Evolutionary conservation across 2,797 vertebrate species (phyloP), one percentile per base, ranked within the genome.

Genomic region (Kryptolebias ocellatus): DNA sequence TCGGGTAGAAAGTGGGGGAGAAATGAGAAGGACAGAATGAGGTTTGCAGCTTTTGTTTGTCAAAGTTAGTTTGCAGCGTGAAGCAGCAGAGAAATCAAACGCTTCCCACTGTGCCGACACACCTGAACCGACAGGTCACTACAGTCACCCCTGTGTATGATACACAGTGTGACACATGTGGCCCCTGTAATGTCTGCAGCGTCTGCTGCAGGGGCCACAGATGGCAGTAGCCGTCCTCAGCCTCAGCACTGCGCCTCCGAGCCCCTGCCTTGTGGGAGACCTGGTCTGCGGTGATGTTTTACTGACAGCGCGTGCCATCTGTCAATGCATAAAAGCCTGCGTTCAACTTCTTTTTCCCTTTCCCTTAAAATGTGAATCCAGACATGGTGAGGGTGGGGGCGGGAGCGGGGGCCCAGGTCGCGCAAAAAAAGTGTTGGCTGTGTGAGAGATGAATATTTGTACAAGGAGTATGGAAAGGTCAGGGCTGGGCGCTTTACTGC

Each of bases 111-210:
- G 70, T 49, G 66, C 74, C 80, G 85, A 76, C 72, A 81, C 76
- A 79, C 77, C 74, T 83, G 14, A 76, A 79, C 81, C 85, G 79
- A 90, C 67, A 34, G 84, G 81, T 82, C 80, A 67, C 79, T 79
- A 77, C 78, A 85, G 83, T 82, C 83, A 83, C 62, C 75, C 74
- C 64, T 53, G 72, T 81, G 86, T 79, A 80, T 79, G 83, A 87
- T 87, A 89, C 71, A 47, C 24, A 7, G 57, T 39, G 76, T 84
- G 87, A 87, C 89, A 85, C 81, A 73, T 73, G 83, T 76, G 74
- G 83, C 63, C 70, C 72, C 64, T 42, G 72, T 60, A 64, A 83
- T 78, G 79, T 88, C 70, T 72, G 72, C 50, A 80, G 79, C 78
- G 81, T 88, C 83, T 83, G 86, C 80, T 83, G 70, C 64, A 24